Conservation (phyloP, 1,140 invertebrate genomes). For the Drosophila pseudoobscura region DNA sequence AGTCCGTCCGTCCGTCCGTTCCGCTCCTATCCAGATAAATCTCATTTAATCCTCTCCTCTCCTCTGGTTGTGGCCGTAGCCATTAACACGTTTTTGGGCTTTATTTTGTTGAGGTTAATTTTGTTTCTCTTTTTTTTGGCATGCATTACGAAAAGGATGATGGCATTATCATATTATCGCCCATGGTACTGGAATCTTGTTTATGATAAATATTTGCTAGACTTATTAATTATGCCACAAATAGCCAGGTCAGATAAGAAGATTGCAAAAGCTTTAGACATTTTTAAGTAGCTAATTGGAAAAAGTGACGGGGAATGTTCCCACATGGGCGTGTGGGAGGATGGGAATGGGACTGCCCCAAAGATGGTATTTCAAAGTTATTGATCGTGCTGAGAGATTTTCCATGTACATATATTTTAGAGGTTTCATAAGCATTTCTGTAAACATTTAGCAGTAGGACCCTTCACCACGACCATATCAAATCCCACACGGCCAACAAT, state of each 20-base stretch:
- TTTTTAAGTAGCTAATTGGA: conserved; percentile 51
- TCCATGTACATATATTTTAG: too few species aligned
- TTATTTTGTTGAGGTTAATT: conserved; percentile 29
- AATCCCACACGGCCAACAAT: not conserved
- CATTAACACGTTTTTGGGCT: conserved; percentile 56
- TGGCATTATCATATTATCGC: conserved; percentile 75
- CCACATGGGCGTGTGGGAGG: too few species aligned
- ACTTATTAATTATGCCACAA: conserved; percentile 81
- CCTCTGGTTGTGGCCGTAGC: conserved; percentile 7
- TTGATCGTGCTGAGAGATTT: too few species aligned
- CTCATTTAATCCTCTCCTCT: conserved; percentile 3
- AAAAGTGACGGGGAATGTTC: conserved; percentile 8
- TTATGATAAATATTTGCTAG: conserved; percentile 78
- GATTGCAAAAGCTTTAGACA: conserved; percentile 40
- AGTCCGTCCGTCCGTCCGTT: not conserved
- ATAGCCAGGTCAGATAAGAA: conserved; percentile 50
- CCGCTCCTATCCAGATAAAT: conserved; percentile 46
- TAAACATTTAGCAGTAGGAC: too few species aligned
- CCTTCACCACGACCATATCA: not conserved
- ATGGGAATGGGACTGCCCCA: too few species aligned
- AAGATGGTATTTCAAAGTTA: too few species aligned
- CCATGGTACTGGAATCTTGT: conserved; percentile 57
- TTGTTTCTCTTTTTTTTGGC: conserved; percentile 30
- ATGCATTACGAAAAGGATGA: conserved; percentile 58
- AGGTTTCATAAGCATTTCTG: too few species aligned